phyloP scores from a whole-genome alignment of 2,797 vertebrate species.

The Carcharodon carcharias region DNA sequence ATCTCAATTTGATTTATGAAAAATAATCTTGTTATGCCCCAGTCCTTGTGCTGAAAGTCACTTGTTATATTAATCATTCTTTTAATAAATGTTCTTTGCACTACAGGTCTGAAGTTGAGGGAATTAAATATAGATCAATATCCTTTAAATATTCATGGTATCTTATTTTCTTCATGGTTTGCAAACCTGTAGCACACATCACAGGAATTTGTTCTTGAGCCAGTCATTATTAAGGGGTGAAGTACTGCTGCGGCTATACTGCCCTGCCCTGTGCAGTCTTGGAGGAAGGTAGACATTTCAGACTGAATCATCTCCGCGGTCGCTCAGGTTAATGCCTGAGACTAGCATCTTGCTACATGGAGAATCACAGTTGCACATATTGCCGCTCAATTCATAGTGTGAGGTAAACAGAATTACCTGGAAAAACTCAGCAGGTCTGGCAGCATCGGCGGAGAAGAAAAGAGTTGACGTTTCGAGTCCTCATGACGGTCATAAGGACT shows the following conservation, averaged over 20 bases:
- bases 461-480: no score
- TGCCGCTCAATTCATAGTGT: background rate
- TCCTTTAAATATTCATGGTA: background rate
- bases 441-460: no score
- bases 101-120: background rate
- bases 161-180: background rate
- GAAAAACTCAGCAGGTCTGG: no score
- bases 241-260: background rate
- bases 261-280: background rate
- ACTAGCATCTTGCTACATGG: background rate
- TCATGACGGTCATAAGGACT: no score
- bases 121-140: background rate
- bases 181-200: background rate
- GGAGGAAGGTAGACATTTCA: background rate
- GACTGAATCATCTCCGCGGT: no score
- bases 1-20: background rate
- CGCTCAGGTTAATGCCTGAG: background rate
- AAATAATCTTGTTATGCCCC: background rate
- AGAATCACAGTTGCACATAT: background rate
- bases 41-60: background rate
- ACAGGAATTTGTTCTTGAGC: background rate
- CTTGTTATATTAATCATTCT: background rate
- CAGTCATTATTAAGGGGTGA: background rate
- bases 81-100: background rate
- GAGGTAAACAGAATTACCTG: no score